Evolutionary conservation across 2,888 invertebrate species (phyloP), one percentile per base, ranked within the genome.

Genomic region (Cotesia congregata): DNA sequence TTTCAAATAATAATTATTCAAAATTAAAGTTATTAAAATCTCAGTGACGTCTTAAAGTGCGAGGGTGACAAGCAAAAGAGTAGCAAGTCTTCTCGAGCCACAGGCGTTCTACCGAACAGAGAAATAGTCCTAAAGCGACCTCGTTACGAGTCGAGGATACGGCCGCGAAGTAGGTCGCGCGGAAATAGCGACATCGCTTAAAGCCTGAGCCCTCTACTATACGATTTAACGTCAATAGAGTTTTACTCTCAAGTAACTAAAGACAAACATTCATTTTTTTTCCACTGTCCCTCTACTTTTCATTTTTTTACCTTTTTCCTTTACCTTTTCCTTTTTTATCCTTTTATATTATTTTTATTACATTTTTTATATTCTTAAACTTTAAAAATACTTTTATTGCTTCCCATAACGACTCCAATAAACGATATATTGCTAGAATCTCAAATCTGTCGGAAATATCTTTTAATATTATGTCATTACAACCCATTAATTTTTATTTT

Each of bases 91-190:
- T 2, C 79, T 67, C 67, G 75, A 65, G 77, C 69, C 74, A 60
- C 79, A 67, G 82, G 80, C 80, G 80, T 83, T 83, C 82, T 50
- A 50, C 50, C 12, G 50, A 50, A 50, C 50, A 50, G 9, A 74
- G 82, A 83, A 86, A 86, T 86, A 84, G 83, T 86, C 83, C 84
- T 83, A 84, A 84, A 85, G 83, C 83, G 84, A 84, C 82, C 84
- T 86, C 83, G 85, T 86, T 85, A 86, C 81, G 78, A 77, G 78
- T 78, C 81, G 78, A 77, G 78, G 79, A 81, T 80, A 78, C 81
- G 81, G 50, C 75, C 74, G 74, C 78, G 79, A 86, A 85, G 81
- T 86, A 86, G 86, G 85, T 86, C 84, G 82, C 82, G 78, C 83
- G 83, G 83, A 85, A 86, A 86, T 83, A 84, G 81, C 81, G 81